Percentiles rank a stretch among this genome's conserved stretches.
Conservation (phyloP, 2,888 invertebrate genomes). For the Heliconius cydno region DNA sequence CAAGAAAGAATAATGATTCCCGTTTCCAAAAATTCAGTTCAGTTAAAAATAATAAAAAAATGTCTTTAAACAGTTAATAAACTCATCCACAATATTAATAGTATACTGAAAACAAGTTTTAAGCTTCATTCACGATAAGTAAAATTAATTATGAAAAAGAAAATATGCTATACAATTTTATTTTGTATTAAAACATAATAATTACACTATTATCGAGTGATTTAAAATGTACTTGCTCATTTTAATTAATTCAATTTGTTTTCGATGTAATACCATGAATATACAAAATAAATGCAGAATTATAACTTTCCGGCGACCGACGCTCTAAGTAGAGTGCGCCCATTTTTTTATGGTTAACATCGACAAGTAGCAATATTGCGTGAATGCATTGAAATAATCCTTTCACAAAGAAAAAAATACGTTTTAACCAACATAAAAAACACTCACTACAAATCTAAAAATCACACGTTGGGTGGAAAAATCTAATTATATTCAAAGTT, state of each 20-base stretch:
- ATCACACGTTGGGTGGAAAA: conserved; percentile 11
- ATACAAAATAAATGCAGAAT: neutral
- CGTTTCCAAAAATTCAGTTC: neutral
- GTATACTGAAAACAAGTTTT: neutral
- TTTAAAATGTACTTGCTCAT: neutral
- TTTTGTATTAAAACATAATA: neutral
- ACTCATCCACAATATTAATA: neutral
- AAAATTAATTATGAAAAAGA: conserved; percentile 8
- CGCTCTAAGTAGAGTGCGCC: neutral
- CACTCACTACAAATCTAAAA: conserved; percentile 19
- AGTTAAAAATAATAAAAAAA: neutral
- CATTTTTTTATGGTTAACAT: neutral
- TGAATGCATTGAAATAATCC: neutral
- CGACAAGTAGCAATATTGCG: neutral
- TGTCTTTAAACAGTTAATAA: neutral
- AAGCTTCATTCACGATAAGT: neutral
- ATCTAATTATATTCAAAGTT: conserved; percentile 1
- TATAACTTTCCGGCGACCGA: neutral
- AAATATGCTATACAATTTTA: conserved; percentile 13
- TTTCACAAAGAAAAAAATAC: neutral
- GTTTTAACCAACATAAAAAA: neutral
- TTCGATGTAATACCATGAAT: neutral
- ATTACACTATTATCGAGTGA: neutral
- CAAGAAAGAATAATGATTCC: conserved; percentile 10
- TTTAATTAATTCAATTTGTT: conserved; percentile 4